Base-by-base conservation (phyloP, 2,888 invertebrate species). In the Dasypolia templi region DNA sequence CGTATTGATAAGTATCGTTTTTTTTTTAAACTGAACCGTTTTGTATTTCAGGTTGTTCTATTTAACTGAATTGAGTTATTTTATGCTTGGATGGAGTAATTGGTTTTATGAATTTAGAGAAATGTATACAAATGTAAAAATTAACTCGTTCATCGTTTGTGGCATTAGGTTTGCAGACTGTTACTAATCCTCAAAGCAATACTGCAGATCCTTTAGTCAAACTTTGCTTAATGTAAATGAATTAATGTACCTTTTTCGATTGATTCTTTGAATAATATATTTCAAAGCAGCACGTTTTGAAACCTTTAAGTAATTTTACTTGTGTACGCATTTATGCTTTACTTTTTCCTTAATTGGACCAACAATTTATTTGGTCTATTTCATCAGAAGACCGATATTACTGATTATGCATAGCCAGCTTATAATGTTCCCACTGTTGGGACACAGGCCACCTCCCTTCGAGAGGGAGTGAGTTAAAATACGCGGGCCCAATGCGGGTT, bases 1-100 rank as follows among this genome's bases (percentile, higher is more conserved):
- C 68, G 71, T 59, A 75, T 72, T 59, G 63, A 81, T 86, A 82
- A 85, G 81, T 82, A 82, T 75, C 75, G 68, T 67, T 59, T 75
- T 83, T 83, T 79, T 75, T 65, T 72, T n/a, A n/a, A 71, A 69
- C 32, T 12, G 26, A 55, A 32, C 26, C 58, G 75, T 69, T 75
- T 65, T 14, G 61, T 71, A 46, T 64, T 68, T 53, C 68, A 44
- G 55, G 17, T 44, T 26, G 32, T 67, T 56, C 22, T 42, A 65
- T 77, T 82, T 49, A 12, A 63, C 42, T 68, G 0, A 29, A 66
- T 81, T 5, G 19, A 19, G 46, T 67, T 44, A 61, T 68, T 83
- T 78, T 46, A 70, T 53, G 70, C 12, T 46, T 68, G 49, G 55
- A 56, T 67, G 29, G 64, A 44, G 14, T 55, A 22, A 78, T 70